Evolutionary conservation across 2,797 vertebrate species (phyloP).

Genomic region (Parauchenoglanis punctatus): DNA sequence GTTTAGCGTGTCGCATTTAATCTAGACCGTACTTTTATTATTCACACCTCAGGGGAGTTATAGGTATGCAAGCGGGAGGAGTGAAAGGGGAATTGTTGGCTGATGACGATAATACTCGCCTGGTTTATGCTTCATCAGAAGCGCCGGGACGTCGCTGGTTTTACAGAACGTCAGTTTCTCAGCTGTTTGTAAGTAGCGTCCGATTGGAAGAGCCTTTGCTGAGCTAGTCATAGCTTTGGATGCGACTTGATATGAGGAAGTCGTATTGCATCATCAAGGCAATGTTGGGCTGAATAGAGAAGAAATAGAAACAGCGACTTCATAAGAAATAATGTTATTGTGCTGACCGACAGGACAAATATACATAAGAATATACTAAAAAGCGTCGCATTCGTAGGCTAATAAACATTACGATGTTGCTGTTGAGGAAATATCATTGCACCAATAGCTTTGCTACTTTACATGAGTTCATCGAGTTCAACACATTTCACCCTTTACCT

Average conservation of each 20-base stretch:
- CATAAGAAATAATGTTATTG: background rate
- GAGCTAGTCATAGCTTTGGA: background rate
- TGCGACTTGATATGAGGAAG: background rate
- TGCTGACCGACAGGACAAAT: background rate
- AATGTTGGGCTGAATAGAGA: background rate
- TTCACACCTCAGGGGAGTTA: constrained; percentile 42
- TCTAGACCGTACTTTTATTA: constrained; percentile 3
- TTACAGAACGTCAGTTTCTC: background rate
- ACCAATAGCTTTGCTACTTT: background rate
- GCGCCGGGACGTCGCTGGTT: background rate
- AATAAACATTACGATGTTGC: background rate
- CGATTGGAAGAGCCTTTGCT: background rate
- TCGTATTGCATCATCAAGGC: background rate
- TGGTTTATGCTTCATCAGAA: background rate
- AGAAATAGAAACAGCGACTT: background rate
- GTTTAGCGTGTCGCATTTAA: constrained; percentile 34
- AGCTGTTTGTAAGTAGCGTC: background rate
- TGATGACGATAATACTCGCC: background rate
- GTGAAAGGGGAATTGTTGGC: background rate
- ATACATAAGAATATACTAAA: background rate
- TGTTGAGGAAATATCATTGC: background rate
- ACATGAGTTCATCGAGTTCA: background rate
- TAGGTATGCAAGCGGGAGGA: constrained; percentile 22
- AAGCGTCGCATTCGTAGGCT: background rate
- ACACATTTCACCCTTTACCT: background rate